Percentiles rank a stretch among this genome's conserved stretches.
Conservation (phyloP, 2,888 invertebrate genomes). For the Leptogaster cylindrica region DNA sequence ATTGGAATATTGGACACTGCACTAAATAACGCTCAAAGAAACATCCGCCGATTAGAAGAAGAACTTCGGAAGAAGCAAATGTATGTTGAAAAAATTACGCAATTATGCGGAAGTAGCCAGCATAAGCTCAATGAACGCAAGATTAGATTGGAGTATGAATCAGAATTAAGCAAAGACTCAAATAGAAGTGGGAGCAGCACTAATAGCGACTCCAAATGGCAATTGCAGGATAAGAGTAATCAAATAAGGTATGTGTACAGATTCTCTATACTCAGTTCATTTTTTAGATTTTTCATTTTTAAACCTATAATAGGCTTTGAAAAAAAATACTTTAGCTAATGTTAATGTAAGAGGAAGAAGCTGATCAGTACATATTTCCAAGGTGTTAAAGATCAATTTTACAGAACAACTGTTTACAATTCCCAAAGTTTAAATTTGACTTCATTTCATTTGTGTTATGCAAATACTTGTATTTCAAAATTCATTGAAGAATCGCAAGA, state of each 20-base stretch:
- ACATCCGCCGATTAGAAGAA: conserved; percentile 85
- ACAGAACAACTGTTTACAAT: too few relatives aligned
- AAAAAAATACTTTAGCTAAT: too few relatives aligned
- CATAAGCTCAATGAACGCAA: conserved; percentile 84
- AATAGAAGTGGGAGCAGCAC: conserved; percentile 53
- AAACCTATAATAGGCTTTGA: too few relatives aligned
- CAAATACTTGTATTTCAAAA: too few relatives aligned
- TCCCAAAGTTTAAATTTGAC: too few relatives aligned
- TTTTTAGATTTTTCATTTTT: too few relatives aligned
- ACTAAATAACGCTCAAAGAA: conserved; percentile 87
- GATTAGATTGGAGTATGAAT: conserved; percentile 82
- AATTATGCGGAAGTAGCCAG: conserved; percentile 74
- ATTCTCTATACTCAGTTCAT: too few relatives aligned
- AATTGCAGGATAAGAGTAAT: conserved; percentile 72
- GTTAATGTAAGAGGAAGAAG: too few relatives aligned
- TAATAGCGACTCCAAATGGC: conserved; percentile 67
- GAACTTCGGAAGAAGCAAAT: conserved; percentile 87
- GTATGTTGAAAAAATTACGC: conserved; percentile 83
- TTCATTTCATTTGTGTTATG: too few relatives aligned
- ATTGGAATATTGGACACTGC: conserved; percentile 87
- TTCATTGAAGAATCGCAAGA: too few relatives aligned
- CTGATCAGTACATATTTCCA: too few relatives aligned
- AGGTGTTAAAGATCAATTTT: too few relatives aligned
- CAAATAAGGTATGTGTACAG: conserved; percentile 75
- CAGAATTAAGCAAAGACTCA: conserved; percentile 68